Base-by-base conservation (phyloP, 2,888 invertebrate genomes). In the Eupithecia pulchellata region DNA sequence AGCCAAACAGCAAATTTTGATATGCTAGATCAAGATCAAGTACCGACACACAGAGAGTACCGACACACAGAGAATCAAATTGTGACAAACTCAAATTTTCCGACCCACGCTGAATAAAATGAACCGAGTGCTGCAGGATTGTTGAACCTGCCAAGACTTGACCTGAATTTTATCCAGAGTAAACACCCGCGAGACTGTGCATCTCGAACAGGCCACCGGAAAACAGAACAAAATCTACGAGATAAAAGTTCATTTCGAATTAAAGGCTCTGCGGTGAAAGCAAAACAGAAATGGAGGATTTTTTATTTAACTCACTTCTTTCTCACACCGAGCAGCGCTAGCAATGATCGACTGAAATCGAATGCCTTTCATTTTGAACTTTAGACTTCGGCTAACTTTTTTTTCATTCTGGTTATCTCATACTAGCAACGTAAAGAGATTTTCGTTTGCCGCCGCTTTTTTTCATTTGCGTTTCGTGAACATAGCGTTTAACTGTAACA, bases 111-210 rank as follows among this genome's bases (percentile, higher is more conserved):
- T 8, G 60, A 64, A 69, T 58, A 71, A 66, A 63, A 66, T 42
- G 47, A 63, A 39, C 57, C 32, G 27, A 61, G 65, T 58, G 65
- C 68, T 57, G 63, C 36, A 55, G 25, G 47, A 66, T 47, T 66
- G 67, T 70, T 57, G 73, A 70, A 70, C 60, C 42, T 64, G 69
- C 66, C 64, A 34, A 67, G 32, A 39, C 42, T 66, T 65, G 73
- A 69, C 73, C 73, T 65, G 67, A 34, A 73, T 73, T 67, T 69
- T 69, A 73, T 69, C 60, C 64, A 67, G 68, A 69, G 73, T 64
- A 67, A 72, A 69, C 69, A 67, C 67, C 57, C 66, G 36, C 36
- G 69, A 57, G 68, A 57, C 42, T 68, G 57, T 34, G 72, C 52
- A 58, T 66, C 52, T 66, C 67, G 25, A 32, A 60, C 61, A 25